Percentiles rank a stretch among this genome's conserved stretches.
phyloP scores from a whole-genome alignment of 2,888 invertebrate genomes.

The Orthosia gracilis region DNA sequence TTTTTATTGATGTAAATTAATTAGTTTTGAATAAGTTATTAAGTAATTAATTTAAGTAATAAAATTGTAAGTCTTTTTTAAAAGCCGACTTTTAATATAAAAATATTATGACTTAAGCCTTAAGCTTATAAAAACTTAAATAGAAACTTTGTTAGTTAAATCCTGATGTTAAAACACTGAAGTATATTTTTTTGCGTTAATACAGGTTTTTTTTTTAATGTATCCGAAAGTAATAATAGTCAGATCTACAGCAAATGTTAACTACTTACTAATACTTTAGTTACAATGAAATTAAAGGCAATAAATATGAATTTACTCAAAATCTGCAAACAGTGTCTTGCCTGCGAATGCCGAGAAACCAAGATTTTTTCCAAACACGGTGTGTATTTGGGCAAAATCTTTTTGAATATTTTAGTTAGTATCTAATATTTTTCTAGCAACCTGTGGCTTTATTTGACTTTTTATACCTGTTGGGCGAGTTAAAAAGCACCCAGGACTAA shows the following conservation, averaged over 20 bases:
- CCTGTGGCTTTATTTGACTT: not conserved
- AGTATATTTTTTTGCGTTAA: not conserved
- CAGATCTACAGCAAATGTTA: not conserved
- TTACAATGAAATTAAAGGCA: not conserved
- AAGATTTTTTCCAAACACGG: too few relatives aligned
- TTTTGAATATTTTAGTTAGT: too few relatives aligned
- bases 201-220: not conserved
- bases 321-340: too few relatives aligned
- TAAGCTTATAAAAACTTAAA: constrained; percentile 4
- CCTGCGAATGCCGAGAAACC: too few relatives aligned
- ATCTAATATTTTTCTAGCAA: not conserved
- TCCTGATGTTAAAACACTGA: constrained; percentile 21
- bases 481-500: too few relatives aligned
- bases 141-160: constrained; percentile 12
- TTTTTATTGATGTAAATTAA: constrained; percentile 29
- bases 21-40: constrained; percentile 31
- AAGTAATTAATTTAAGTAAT: constrained; percentile 30
- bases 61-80: constrained; percentile 21
- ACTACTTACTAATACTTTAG: not conserved
- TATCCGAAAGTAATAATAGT: not conserved
- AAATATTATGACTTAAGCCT: constrained; percentile 9
- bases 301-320: not conserved
- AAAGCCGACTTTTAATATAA: constrained; percentile 8
- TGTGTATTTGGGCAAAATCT: too few relatives aligned
- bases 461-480: too few relatives aligned